These are phyloP conservation scores for Sapayoa aenigma DNA, from an alignment of 2,113 vertebrate species.

Conservation along the genomic window DNA sequence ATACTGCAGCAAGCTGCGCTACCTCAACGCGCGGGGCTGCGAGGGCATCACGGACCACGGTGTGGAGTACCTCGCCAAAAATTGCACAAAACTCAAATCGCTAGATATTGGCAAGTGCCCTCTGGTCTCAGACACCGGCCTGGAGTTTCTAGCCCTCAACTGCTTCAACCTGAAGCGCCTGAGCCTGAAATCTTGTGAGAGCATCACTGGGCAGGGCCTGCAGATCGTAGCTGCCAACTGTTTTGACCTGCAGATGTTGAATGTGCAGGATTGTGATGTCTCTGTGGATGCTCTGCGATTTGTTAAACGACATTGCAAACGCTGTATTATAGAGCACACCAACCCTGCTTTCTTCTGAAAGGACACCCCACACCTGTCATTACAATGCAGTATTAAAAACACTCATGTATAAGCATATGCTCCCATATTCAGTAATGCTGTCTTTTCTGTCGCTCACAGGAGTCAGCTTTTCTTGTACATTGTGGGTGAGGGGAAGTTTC, in stretches of 20 bases:
- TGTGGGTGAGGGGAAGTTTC: not conserved
- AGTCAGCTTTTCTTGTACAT: conserved; percentile 46
- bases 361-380: not conserved
- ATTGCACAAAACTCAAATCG: conserved; percentile 93
- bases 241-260: conserved; percentile 94
- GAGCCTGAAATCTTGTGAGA: conserved; percentile 93
- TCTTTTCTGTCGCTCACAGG: conserved; percentile 44
- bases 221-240: conserved; percentile 93
- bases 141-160: conserved; percentile 91
- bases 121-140: conserved; percentile 89
- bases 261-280: conserved; percentile 96
- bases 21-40: conserved; percentile 95
- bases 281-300: conserved; percentile 91
- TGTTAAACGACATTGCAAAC: conserved; percentile 90
- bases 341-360: conserved; percentile 96
- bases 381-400: conserved; percentile 43
- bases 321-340: conserved; percentile 96
- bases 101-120: conserved; percentile 97
- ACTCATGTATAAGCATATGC: conserved; percentile 16
- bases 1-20: conserved; percentile 95
- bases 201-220: conserved; percentile 89
- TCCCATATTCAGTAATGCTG: conserved; percentile 26
- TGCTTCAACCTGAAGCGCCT: conserved; percentile 92
- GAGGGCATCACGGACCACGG: conserved; percentile 98
- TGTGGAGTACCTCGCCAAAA: conserved; percentile 90